Base-by-base conservation (phyloP, 2,797 vertebrate species). In the Sebastes goodei region DNA sequence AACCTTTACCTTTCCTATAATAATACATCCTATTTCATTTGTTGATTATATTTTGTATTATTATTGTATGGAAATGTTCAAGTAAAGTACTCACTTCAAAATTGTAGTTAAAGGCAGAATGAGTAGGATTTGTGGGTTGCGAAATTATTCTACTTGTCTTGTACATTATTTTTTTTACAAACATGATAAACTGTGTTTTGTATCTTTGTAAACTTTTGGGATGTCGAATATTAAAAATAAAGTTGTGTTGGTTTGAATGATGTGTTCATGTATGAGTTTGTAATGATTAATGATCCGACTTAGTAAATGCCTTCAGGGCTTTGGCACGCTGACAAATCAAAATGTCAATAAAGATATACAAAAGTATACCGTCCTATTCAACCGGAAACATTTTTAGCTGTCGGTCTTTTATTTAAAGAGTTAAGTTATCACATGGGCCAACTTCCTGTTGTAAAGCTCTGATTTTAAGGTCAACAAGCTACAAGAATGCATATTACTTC, bases 201-300 rank as follows among this genome's bases (percentile, higher is more conserved):
- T 23, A 25, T 49, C 7, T 64, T 10, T 67, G 7, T 23, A 57
- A 60, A 66, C 32, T 33, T 27, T 25, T 25, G 25, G n/a, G 10
- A 46, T 46, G 52, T 38, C 11, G 15, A 38, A 66, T 70, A 57
- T 29, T 15, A 2, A 23, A 72, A 64, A 73, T 70, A 61, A 79
- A 57, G 21, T 59, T 27, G 57, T 38, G 56, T 71, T 62, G 63
- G 71, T 76, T 78, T 74, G 56, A 74, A 60, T 35, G 23, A 64
- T 46, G 72, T 56, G 11, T 29, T 63, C 35, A 74, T 33, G 73
- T 32, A 25, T 70, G 59, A 78, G 69, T 74, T 71, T 71, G 61
- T 60, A 69, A 74, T 71, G 76, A 76, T 79, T 70, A 76, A 78
- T 76, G 60, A 84, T 66, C 38, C 52, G 10, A 69, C 71, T 78